phyloP scores from a whole-genome alignment of 2,797 vertebrate species.

The Pseudomugil gertrudae region DNA sequence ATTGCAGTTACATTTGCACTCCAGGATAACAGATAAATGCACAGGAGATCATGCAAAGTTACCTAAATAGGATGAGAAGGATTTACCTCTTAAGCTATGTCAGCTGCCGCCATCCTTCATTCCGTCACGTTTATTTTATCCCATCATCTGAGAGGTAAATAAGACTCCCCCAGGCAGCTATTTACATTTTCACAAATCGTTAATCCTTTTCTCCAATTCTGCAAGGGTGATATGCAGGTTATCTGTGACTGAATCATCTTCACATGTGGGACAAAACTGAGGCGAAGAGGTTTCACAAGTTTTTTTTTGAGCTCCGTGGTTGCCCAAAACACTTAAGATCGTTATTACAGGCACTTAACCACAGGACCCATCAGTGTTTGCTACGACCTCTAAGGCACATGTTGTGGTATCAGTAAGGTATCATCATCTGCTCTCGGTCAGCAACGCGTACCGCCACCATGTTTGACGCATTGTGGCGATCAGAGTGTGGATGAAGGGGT shows the following conservation, averaged over 20 bases:
- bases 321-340: conserved; percentile 72
- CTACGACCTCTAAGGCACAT: conserved; percentile 65
- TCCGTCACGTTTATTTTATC: conserved; percentile 57
- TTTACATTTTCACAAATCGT: conserved; percentile 62
- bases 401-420: conserved; percentile 59
- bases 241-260: conserved; percentile 46
- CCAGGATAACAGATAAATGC: conserved; percentile 50
- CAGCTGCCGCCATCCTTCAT: conserved; percentile 36
- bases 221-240: conserved; percentile 30
- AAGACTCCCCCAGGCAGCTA: conserved; percentile 57
- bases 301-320: conserved; percentile 50
- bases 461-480: conserved; percentile 41
- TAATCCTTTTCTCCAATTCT: conserved; percentile 53
- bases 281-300: conserved; percentile 21
- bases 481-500: conserved; percentile 36
- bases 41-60: conserved; percentile 33
- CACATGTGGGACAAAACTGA: conserved; percentile 34
- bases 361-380: conserved; percentile 51
- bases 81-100: conserved; percentile 51
- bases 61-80: conserved; percentile 53
- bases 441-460: conserved; percentile 40
- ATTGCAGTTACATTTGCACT: conserved; percentile 10
- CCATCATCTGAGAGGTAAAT: conserved; percentile 59
- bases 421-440: conserved; percentile 61
- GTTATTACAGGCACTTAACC: conserved; percentile 79